These are phyloP conservation scores for Tauraco hartlaubi DNA, from an alignment of 2,797 vertebrate species.

Conservation along the genomic window DNA sequence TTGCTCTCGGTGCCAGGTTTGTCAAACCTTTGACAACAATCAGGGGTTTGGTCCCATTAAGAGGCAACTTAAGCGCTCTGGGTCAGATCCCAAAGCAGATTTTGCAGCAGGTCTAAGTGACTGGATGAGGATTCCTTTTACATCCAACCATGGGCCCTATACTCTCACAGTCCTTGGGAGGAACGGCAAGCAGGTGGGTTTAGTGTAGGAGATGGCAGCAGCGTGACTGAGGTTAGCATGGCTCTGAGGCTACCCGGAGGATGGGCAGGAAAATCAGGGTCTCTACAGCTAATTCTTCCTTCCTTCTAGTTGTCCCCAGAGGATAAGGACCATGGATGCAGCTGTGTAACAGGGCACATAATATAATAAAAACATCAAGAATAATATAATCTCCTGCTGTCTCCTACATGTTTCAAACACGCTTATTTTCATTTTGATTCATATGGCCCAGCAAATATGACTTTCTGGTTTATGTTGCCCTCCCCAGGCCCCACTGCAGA, in stretches of 20 bases:
- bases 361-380: not conserved
- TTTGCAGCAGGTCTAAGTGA: not conserved
- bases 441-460: not conserved
- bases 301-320: not conserved
- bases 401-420: not conserved
- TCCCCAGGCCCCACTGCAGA: not conserved
- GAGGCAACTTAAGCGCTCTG: not conserved
- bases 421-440: not conserved
- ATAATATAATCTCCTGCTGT: not conserved
- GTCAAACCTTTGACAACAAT: not conserved
- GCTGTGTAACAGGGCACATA: not conserved
- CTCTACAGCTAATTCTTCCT: not conserved
- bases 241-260: not conserved
- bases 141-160: not conserved
- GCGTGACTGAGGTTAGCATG: not conserved
- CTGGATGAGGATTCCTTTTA: not conserved
- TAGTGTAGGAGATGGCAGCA: not conserved
- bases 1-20: not conserved
- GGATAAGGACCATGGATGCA: not conserved
- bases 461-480: not conserved
- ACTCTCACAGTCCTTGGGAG: not conserved
- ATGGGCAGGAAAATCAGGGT: not conserved
- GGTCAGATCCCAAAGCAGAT: not conserved
- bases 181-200: rapidly evolving
- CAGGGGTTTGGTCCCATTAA: not conserved